Evolutionary conservation across 2,888 invertebrate species (phyloP).

Genomic region (Exephanes ischioxanthus): DNA sequence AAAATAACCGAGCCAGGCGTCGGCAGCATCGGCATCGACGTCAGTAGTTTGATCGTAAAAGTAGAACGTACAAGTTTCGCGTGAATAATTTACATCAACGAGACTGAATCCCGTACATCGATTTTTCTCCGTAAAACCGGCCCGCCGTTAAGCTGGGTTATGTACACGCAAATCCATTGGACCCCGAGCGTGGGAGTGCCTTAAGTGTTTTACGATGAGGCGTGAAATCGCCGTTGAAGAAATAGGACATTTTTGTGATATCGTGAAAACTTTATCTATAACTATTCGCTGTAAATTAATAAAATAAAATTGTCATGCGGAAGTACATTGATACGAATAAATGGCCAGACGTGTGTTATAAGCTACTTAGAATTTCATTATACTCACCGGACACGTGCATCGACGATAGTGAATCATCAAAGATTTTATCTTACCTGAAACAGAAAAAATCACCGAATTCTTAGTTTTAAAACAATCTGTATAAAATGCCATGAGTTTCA

Average conservation of each 20-base stretch:
- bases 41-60: conserved; percentile 28
- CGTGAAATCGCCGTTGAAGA: conserved; percentile 5
- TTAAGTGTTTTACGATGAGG: conserved; percentile 14
- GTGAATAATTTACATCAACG: conserved; percentile 59
- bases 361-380: background rate
- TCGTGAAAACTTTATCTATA: background rate
- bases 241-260: background rate
- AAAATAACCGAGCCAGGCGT: conserved; percentile 27
- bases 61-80: conserved; percentile 52
- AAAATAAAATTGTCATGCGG: background rate
- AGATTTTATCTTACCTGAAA: conserved; percentile 57
- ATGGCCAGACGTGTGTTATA: conserved; percentile 58
- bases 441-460: conserved; percentile 21
- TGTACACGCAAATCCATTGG: conserved; percentile 37
- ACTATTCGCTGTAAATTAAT: background rate
- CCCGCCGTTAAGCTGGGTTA: conserved; percentile 26
- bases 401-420: background rate
- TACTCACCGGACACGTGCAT: conserved; percentile 45
- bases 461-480: background rate
- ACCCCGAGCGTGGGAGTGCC: background rate
- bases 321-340: conserved; percentile 32
- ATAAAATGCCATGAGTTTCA: background rate
- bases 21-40: conserved; percentile 16
- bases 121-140: conserved; percentile 49
- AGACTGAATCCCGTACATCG: conserved; percentile 52